Evolutionary conservation across 2,113 vertebrate species (phyloP), one percentile per base, ranked within the genome.

Genomic region (Meleagris gallopavo): DNA sequence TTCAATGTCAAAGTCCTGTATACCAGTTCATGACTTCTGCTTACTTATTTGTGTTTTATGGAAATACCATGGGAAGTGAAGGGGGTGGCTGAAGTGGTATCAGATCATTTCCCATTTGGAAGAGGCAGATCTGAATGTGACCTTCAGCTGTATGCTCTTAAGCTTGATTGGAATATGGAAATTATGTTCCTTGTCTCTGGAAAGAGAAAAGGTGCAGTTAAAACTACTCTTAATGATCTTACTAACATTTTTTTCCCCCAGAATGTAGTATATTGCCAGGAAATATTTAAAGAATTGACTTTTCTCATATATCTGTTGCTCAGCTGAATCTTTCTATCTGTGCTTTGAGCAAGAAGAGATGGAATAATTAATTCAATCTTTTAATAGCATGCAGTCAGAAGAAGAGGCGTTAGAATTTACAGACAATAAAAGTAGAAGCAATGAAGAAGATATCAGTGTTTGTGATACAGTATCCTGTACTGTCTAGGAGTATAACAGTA

Each of bases 121-220:
- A 84, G 83, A 90, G 41, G 38, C 69, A 90, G 83, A 54, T 18
- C 80, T 91, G 76, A 84, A 88, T 91, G 80, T 95, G 83, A 96
- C 94, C 92, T 97, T 88, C 94, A 95, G 62, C 76, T 94, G 80
- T 41, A 30, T 95, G 92, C 88, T 95, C 93, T 97, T 90, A 34
- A 91, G 83, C 70, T 93, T 95, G 94, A 95, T 95, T 97, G 66
- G 58, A 67, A 81, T 93, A 93, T 95, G 92, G 74, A 95, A 96
- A 94, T 94, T 73, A 75, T 11, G 9, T 88, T 94, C 66, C 43
- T 66, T 90, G 43, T 92, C 66, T 88, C 72, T 90, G 76, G 40
- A 62, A 91, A 54, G 80, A 91, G 52, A 86, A 18, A 32, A 77
- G 83, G 64, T 81, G 52, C 61, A 72, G 72, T 88, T 94, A 54